Evolutionary conservation across 2,113 vertebrate genomes (phyloP), one percentile per base, ranked within the genome.

Genomic region (Ceyx melanurus): DNA sequence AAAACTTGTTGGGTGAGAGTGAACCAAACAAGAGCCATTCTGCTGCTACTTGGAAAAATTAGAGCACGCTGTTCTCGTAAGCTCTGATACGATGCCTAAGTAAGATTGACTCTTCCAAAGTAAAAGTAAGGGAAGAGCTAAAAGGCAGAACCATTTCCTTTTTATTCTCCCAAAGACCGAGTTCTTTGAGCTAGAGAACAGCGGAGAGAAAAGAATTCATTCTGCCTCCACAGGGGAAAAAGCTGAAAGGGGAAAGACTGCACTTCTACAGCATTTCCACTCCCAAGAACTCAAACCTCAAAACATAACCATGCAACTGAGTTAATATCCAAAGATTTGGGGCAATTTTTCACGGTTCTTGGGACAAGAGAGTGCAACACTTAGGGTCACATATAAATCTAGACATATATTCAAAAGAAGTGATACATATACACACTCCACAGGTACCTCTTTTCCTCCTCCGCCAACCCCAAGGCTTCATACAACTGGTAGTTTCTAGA

Each of bases 401-500:
- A 95, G 87, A 94, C 94, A 96, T 46, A 95, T 93, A 95, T 85
- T 91, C 78, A 94, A 96, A 96, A 95, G 90, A 95, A 96, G 95
- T 87, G 82, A 95, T 91, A 95, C 82, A 95, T 90, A 96, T 85
- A 96, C 94, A 96, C 95, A 96, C 94, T 96, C 89, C 94, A 96
- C 94, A 96, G 85, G 93, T 96, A 95, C 91, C 95, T 96, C 94
- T 93, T 96, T 95, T 96, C 84, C 95, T 96, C 87, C 93, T 94
- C 91, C 94, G 89, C 95, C 95, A 95, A 95, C 93, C 95, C 91
- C 95, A 96, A 95, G 94, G 94, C 94, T 96, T 95, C 94, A 96
- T 96, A 95, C 94, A 96, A 95, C 93, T 96, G 91, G 95, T 96
- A 87, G 95, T 95, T 96, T 96, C 95, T 96, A 96, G 93, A 95